A percentile compares a stretch with the other conserved stretches of the same genome.
Evolutionary conservation across 2,888 invertebrate species (phyloP).

Genomic region (Eupithecia inturbata): DNA sequence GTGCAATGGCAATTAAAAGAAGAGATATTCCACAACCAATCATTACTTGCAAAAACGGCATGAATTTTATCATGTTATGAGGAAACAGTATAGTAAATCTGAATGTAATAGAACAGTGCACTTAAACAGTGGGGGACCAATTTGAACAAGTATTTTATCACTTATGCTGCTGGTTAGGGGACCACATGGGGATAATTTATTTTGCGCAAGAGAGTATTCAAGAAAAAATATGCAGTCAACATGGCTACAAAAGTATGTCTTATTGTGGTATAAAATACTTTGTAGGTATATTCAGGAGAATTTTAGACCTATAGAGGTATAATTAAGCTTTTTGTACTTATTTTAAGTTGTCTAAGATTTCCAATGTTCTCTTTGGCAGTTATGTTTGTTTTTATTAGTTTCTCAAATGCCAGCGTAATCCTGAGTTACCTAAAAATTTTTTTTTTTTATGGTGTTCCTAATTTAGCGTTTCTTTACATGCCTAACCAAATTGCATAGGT

Average conservation of each 20-base stretch:
- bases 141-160: constrained; percentile 2
- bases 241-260: background rate
- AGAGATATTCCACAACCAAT: background rate
- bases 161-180: constrained; percentile 22
- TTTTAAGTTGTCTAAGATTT: background rate
- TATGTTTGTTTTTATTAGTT: background rate
- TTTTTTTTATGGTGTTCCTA: too few relatives aligned
- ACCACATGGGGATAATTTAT: constrained; percentile 5
- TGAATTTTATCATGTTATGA: background rate
- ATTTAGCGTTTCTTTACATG: too few relatives aligned
- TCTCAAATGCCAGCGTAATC: background rate
- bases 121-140: constrained; percentile 19
- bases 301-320: too few relatives aligned
- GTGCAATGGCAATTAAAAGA: background rate
- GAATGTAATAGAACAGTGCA: background rate
- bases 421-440: too few relatives aligned
- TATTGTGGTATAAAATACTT: background rate
- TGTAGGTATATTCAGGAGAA: background rate
- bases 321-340: background rate
- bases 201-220: background rate
- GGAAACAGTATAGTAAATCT: background rate
- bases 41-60: background rate
- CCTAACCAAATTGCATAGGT: too few relatives aligned
- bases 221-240: background rate
- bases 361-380: background rate